Evolutionary conservation across 2,113 vertebrate species (phyloP), one percentile per base, ranked within the genome.

Genomic region (Patagioenas fasciata): DNA sequence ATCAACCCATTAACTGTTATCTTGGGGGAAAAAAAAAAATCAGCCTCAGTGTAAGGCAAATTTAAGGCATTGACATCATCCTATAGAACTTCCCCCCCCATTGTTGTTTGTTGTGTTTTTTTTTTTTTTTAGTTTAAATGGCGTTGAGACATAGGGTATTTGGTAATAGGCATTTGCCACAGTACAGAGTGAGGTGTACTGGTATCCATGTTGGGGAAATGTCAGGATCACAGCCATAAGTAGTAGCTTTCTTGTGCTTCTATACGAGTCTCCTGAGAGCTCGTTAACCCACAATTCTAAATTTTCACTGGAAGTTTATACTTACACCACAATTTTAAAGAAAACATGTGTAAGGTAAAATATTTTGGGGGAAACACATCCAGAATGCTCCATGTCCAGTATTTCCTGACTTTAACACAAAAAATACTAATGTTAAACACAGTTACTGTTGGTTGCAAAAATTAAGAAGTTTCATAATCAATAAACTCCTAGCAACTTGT

Each of bases 141-240:
- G 17, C 16, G 20, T 67, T 84, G 60, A 89, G 83, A 91, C 67
- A 81, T 25, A 53, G 25, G 13, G 14, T 83, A 25, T 95, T 87
- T 86, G 47, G 69, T 70, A 94, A 95, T 38, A 74, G 28, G 28
- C 29, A 57, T 84, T 92, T 92, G 38, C 34, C 38, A 36, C 60
- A 67, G 24, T 57, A 64, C 0, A 0, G 50, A 78, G 24, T 18
- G 69, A 74, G 48, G 24, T 78, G 3, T 86, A 38, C 23, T 51
- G 32, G 7, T 21, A 89, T 96, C 84, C 61, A 14, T 28, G 26
- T 42, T 23, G 78, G 69, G 79, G 40, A 88, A 64, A 57, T 87
- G 53, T 64, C 73, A 93, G 14, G 16, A 31, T 67, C 6, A 1
- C 14, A 84, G 62, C 56, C 6, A 0, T 65, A 56, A 78, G 13